phyloP scores from a whole-genome alignment of 2,797 vertebrate species.

The Poecile montanus region DNA sequence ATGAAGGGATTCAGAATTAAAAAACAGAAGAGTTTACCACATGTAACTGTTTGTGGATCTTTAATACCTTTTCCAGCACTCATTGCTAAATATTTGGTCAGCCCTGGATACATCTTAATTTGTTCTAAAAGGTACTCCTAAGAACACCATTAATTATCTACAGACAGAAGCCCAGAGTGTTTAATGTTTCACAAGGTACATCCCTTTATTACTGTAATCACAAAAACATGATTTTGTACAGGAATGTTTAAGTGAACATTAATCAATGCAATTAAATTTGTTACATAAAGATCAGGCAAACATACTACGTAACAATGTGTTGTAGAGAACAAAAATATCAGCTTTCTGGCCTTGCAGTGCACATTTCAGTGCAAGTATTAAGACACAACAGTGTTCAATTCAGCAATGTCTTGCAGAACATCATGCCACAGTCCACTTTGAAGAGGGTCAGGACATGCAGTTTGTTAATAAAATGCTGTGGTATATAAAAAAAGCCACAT shows the following conservation, averaged over 20 bases:
- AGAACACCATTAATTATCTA: conserved; percentile 3
- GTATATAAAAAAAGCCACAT: conserved; percentile 79
- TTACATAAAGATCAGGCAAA: conserved; percentile 77
- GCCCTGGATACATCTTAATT: background rate
- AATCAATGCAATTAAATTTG: conserved; percentile 77
- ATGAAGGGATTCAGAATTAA: background rate
- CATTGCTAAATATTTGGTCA: background rate
- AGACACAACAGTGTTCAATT: conserved; percentile 86
- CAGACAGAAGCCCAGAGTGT: conserved; percentile 57
- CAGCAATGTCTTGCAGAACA: conserved; percentile 83
- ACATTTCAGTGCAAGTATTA: conserved; percentile 80
- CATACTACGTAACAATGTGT: conserved; percentile 74
- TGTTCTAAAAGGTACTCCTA: background rate
- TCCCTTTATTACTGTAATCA: conserved; percentile 88
- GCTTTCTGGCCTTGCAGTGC: conserved; percentile 77
- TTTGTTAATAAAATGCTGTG: conserved; percentile 81
- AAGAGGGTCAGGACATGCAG: conserved; percentile 78
- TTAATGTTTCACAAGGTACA: conserved; percentile 79
- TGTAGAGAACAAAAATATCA: conserved; percentile 79
- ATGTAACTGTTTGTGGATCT: background rate
- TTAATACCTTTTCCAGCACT: background rate
- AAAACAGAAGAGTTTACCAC: background rate
- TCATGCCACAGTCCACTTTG: conserved; percentile 84
- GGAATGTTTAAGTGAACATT: conserved; percentile 87
- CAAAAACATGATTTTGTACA: conserved; percentile 86